These are phyloP conservation scores for Saxidomus purpurata DNA, from an alignment of 1,140 invertebrate species.

Conservation along the genomic window DNA sequence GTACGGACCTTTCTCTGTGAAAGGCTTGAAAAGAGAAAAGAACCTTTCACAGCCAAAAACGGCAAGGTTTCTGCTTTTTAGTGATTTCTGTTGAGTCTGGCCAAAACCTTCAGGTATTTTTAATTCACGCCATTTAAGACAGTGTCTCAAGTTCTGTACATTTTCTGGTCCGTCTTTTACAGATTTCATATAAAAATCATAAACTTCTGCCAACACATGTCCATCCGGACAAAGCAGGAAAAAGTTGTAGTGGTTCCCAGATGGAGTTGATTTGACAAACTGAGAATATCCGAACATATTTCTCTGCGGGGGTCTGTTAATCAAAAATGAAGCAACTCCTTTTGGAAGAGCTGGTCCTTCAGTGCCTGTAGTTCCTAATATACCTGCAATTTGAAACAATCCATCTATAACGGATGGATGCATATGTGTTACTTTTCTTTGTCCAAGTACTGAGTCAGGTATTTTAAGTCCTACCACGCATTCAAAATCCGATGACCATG, in stretches of 20 bases:
- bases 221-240: slow-evolving; percentile 69
- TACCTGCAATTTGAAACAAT: slow-evolving; percentile 71
- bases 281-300: slow-evolving; percentile 56
- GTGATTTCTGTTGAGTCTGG: no score
- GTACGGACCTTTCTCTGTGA: background rate
- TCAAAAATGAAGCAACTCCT: slow-evolving; percentile 30
- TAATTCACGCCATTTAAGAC: no score
- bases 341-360: slow-evolving; percentile 64
- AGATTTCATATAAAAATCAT: background rate
- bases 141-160: background rate
- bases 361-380: background rate
- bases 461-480: slow-evolving; percentile 70
- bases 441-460: slow-evolving; percentile 62
- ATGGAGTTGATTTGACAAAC: background rate
- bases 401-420: slow-evolving; percentile 76
- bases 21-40: background rate
- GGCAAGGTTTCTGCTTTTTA: no score
- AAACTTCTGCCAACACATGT: slow-evolving; percentile 68
- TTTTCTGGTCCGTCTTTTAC: background rate
- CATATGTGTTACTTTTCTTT: slow-evolving; percentile 67
- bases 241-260: slow-evolving; percentile 65
- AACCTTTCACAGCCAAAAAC: background rate
- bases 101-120: no score
- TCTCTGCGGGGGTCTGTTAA: slow-evolving; percentile 2
- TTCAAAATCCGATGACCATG: slow-evolving; percentile 64